Evolutionary conservation across 37 sponge, comb jelly and placozoan species (phyloP).

Genomic region (Hormiphora californensis): DNA sequence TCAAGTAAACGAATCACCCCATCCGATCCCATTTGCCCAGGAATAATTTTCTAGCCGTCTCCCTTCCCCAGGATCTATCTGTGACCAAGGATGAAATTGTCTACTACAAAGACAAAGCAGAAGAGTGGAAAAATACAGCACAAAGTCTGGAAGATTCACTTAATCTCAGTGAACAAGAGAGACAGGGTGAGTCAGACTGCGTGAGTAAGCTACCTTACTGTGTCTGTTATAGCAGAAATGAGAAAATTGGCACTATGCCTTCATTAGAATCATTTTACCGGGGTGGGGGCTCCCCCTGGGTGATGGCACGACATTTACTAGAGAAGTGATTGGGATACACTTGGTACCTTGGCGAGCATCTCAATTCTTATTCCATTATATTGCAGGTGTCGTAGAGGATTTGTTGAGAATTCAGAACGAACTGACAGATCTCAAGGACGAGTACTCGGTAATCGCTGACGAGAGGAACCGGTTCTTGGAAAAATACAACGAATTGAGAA

Average conservation of each 20-base stretch:
- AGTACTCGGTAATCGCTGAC: constrained; percentile 28
- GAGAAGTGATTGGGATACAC: no score
- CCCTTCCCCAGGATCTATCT: neutral
- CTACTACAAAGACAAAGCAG: constrained; percentile 44
- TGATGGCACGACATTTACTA: no score
- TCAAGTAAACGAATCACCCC: no score
- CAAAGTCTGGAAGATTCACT: constrained; percentile 51
- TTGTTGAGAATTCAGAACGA: constrained; percentile 34
- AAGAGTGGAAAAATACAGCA: constrained; percentile 41
- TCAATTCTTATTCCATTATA: neutral
- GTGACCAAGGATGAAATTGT: neutral
- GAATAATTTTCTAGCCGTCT: neutral
- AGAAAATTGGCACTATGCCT: no score
- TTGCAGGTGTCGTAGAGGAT: constrained; percentile 34
- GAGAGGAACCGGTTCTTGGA: constrained; percentile 47
- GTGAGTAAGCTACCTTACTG: no score
- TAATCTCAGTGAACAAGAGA: constrained; percentile 28
- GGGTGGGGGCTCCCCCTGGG: no score
- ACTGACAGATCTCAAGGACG: constrained; percentile 44
- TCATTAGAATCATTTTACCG: no score
- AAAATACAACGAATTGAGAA: constrained; percentile 40
- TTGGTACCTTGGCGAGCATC: no score
- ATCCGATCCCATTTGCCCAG: neutral
- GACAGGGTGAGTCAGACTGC: constrained; percentile 23
- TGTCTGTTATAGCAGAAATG: no score